Base-by-base conservation (phyloP, 2,888 invertebrate species). In the Eulithis testata region DNA sequence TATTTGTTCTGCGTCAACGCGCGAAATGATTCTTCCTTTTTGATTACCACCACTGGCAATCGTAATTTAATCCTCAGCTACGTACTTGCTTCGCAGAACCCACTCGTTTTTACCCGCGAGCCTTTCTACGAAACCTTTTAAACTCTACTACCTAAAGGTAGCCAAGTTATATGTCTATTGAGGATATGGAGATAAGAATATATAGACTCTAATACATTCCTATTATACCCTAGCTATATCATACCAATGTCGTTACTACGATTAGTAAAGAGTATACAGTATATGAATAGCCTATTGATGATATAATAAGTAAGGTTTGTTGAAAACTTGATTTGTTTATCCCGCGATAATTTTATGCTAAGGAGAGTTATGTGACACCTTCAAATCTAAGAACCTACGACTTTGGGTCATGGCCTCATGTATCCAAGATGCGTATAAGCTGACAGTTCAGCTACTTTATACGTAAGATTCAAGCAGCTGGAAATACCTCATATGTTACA, bases 61-160 rank as follows among this genome's bases (percentile, higher is more conserved):
- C 31, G 66, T 61, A 66, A 69, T 66, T 62, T 58, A 60, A 60
- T 64, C 60, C 37, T 50, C 21, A 45, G 49, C 51, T 52, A 50
- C 51, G 4, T 66, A 43, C 56, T 40, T 8, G 49, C 54, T 68
- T 71, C 68, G 60, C 40, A 54, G 65, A 68, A 68, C 57, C 52
- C 47, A 56, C 61, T 51, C 50, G 50, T 58, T 55, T 66, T 54
- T 12, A 60, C 65, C 66, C 65, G 57, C 43, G 66, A 68, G 52
- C 44, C 52, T 60, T 73, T 73, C 73, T 61, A 59, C 61, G 73
- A 73, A 73, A 49, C 68, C 45, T 57, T 52, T 58, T 63, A 27
- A 61, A 56, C 58, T 52, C 62, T 58, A 63, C 70, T 68, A 69
- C 67, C 60, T 66, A 65, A 63, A 71, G 60, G 72, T 66, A 72